Percentiles rank a stretch among this genome's conserved stretches.
Evolutionary conservation across 2,888 invertebrate genomes (phyloP).

Genomic region (Drosophila paranaensis): DNA sequence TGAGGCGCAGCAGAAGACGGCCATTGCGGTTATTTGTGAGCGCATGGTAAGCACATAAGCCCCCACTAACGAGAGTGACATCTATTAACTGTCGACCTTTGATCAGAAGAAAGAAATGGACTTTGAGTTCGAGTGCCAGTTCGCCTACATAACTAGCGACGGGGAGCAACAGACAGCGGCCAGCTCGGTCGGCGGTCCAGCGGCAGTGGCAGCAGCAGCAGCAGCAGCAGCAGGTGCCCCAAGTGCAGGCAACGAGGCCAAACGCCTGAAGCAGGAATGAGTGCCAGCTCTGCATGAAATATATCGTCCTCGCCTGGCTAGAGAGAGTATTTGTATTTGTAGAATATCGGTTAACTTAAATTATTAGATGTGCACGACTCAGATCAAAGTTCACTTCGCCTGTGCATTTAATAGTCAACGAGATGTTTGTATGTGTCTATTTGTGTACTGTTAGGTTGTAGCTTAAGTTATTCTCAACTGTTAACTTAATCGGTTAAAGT

Average conservation of each 20-base stretch:
- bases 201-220: not conserved
- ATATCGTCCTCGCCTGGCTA: not conserved
- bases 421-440: conserved; percentile 44
- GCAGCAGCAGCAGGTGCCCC: conserved; percentile 7
- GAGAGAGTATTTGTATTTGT: conserved; percentile 21
- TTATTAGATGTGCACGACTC: conserved; percentile 34
- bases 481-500: conserved; percentile 50
- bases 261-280: conserved; percentile 84
- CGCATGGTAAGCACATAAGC: conserved; percentile 78
- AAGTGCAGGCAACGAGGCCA: conserved; percentile 65
- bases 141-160: conserved; percentile 80
- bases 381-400: conserved; percentile 34
- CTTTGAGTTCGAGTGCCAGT: conserved; percentile 83
- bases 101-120: conserved; percentile 81
- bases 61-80: conserved; percentile 7
- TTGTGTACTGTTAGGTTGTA: conserved; percentile 57
- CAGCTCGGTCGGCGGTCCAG: conserved; percentile 39
- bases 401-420: conserved; percentile 64
- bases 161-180: conserved; percentile 61
- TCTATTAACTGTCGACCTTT: conserved; percentile 46
- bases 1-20: conserved; percentile 94
- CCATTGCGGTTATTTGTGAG: conserved; percentile 95
- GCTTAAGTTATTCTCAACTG: conserved; percentile 54
- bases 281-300: conserved; percentile 15
- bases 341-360: conserved; percentile 42